Evolutionary conservation across 1,140 invertebrate genomes (phyloP), one percentile per base, ranked within the genome.

Genomic region (Ylistrum balloti): DNA sequence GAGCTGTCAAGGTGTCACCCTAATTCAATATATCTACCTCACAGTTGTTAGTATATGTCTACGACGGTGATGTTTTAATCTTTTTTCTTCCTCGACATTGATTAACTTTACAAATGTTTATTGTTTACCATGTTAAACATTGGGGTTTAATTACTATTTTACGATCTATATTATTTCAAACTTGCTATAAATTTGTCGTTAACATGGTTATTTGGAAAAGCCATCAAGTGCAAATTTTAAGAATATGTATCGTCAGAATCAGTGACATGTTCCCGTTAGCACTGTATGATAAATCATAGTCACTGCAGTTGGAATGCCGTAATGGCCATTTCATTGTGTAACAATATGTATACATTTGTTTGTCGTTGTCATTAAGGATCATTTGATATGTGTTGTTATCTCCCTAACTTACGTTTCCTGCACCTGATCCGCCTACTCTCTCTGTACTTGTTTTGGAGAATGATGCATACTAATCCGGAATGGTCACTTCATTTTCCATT

Each of bases 151-250:
- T 1, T 74, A 17, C 11, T 74, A 5, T 74, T 74, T 74, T 28
- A 74, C n/a, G 56, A 74, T 74, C 56, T 74, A 74, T 28, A 74
- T 74, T n/a, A 74, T 74, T 74, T 74, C 56, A 74, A 74, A 74
- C n/a, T n/a, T 74, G 56, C 56, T 28, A 74, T 74, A 28, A 74
- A 74, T 74, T 74, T 74, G 56, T 74, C 56, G 13, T 74, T 28
- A 74, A 74, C 56, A 28, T n/a, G 2, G 56, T 74, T 74, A 74
- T 17, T 1, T 0, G 56, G 56, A 28, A 2, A n/a, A 74, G 56
- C 9, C 56, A 74, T 28, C 22, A 5, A 74, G 56, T 74, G 56
- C 56, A 74, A 28, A 74, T 28, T 74, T 5, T 28, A 28, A 74
- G 56, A 74, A 74, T 74, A 74, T 74, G 22, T 74, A n/a, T 74